Percentiles rank a stretch among this genome's conserved stretches.
Conservation (phyloP, 2,888 invertebrate genomes). For the Elgonia sp. region DNA sequence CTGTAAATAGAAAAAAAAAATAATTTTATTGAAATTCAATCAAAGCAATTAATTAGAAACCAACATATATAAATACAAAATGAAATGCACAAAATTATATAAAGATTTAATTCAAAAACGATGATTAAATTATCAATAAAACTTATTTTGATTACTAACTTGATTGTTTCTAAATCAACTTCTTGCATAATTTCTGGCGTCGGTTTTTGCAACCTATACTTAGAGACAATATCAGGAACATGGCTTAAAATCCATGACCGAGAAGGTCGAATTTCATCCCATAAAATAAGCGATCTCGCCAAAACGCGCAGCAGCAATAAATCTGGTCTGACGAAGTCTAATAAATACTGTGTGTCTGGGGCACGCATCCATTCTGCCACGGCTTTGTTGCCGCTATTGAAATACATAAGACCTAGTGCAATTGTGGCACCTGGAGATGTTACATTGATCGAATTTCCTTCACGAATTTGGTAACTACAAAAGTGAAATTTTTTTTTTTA, state of each 20-base stretch:
- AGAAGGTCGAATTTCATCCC: constrained; percentile 94
- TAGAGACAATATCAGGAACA: constrained; percentile 92
- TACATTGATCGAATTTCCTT: constrained; percentile 96
- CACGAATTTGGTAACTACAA: constrained; percentile 93
- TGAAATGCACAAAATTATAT: no score
- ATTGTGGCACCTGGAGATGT: constrained; percentile 98
- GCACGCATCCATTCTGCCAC: constrained; percentile 97
- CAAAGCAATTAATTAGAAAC: no score
- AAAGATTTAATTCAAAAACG: no score
- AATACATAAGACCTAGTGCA: constrained; percentile 97
- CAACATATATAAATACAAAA: no score
- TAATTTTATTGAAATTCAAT: not conserved
- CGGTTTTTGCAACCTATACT: constrained; percentile 93
- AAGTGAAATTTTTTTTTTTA: constrained; percentile 2
- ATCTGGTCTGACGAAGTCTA: constrained; percentile 97
- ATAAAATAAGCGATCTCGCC: constrained; percentile 94
- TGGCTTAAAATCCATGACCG: constrained; percentile 95
- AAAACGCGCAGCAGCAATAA: constrained; percentile 94
- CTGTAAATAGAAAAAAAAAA: constrained; percentile 86
- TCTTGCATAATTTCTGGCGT: constrained; percentile 88
- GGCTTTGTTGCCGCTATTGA: constrained; percentile 94
- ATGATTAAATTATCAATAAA: not conserved
- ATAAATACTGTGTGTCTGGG: constrained; percentile 95
- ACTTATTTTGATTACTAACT: constrained; percentile 89
- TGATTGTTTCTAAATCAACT: constrained; percentile 97